phyloP scores from a whole-genome alignment of 2,888 invertebrate genomes.

The Prosopocoilus inquinatus region DNA sequence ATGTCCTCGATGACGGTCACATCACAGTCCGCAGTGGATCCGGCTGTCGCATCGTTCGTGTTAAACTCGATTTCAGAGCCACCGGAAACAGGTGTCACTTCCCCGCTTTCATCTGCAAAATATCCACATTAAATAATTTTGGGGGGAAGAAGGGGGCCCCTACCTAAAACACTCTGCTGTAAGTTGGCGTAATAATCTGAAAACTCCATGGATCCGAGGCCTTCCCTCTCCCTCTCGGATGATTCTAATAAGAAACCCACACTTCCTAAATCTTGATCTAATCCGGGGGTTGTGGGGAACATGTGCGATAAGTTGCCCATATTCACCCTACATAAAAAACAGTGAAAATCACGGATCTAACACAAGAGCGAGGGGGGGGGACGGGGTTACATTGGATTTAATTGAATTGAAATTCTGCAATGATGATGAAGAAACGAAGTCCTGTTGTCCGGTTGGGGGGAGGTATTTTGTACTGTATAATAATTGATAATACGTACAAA shows the following conservation, averaged over 20 bases:
- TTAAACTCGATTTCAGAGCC: conserved; percentile 64
- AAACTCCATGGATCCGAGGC: conserved; percentile 45
- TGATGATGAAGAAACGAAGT: too few relatives aligned
- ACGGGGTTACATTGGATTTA: too few relatives aligned
- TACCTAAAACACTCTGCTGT: conserved; percentile 27
- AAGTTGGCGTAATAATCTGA: conserved; percentile 45
- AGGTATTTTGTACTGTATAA: too few relatives aligned
- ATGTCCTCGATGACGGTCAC: conserved; percentile 53
- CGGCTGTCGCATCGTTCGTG: conserved; percentile 67
- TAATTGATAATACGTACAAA: too few relatives aligned
- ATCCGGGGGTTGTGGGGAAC: conserved; percentile 55
- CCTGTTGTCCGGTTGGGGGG: too few relatives aligned
- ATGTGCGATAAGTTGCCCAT: conserved; percentile 53
- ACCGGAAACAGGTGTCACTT: conserved; percentile 67
- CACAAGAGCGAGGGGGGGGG: background rate
- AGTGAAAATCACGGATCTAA: conserved; percentile 15
- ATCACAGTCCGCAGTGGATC: conserved; percentile 61
- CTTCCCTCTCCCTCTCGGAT: conserved; percentile 38
- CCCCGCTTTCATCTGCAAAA: conserved; percentile 53
- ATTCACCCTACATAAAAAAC: conserved; percentile 39
- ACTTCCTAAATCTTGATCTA: conserved; percentile 57
- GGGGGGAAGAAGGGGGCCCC: background rate
- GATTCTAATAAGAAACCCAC: conserved; percentile 53
- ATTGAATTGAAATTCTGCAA: too few relatives aligned
- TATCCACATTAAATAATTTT: background rate